Base-by-base conservation (phyloP, 1,140 invertebrate genomes). In the Listronotus bonariensis region DNA sequence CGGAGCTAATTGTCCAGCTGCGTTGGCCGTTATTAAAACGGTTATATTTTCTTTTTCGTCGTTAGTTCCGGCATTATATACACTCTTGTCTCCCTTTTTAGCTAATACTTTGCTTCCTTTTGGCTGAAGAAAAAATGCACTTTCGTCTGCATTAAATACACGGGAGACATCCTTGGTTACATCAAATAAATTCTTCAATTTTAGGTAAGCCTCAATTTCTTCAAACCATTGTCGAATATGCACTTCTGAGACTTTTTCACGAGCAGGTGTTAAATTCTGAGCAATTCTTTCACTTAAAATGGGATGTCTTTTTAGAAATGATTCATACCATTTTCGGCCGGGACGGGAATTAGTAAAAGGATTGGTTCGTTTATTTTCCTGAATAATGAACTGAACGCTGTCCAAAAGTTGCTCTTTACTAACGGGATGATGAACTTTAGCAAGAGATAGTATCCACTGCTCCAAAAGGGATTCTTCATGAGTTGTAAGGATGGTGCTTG, bases 301-400 rank as follows among this genome's bases (percentile, higher is more conserved):
- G 43, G 70, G 70, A 61, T 78, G 70, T 34, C 70, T 31, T 32
- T 65, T 72, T 46, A 77, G 41, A 72, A 77, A 78, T 3, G 55
- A 54, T n/a, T 73, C 63, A 51, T 70, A 74, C 76, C 74, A 79
- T 12, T 60, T 61, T 36, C 70, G 57, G 8, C 71, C 71, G 9
- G 75, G 74, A 36, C 42, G 61, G 38, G 72, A 68, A 60, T 75
- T 60, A 40, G n/a, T n/a, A n/a, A n/a, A n/a, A n/a, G n/a, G n/a
- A n/a, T n/a, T n/a, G n/a, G n/a, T n/a, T n/a, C n/a, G 43, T 65
- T 68, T 76, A 77, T n/a, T 66, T 64, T n/a, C n/a, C n/a, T n/a
- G n/a, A n/a, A n/a, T n/a, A n/a, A n/a, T n/a, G n/a, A n/a, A n/a
- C n/a, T n/a, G n/a, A n/a, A n/a, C n/a, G n/a, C n/a, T n/a, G n/a